Base-by-base conservation (phyloP, 2,888 invertebrate genomes). In the Hyles lineata region DNA sequence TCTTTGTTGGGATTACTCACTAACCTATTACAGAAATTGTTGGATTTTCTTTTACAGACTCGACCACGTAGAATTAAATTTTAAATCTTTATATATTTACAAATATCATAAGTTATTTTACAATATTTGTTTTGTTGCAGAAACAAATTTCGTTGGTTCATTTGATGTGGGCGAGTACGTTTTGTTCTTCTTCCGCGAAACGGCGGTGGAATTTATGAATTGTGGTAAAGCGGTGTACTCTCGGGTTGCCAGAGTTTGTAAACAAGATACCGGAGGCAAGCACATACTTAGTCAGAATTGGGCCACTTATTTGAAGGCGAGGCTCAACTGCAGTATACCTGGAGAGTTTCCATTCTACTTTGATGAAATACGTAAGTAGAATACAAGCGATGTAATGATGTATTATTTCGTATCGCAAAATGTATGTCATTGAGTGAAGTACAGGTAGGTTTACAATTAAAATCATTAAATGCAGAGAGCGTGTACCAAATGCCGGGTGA, bases 271-370 rank as follows among this genome's bases (percentile, higher is more conserved):
- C 61, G 96, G 96, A 25, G 96, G 96, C 74, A 95, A 96, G 84
- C 95, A 96, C 81, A 95, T 96, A 82, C 92, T 96, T 77, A 95
- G 93, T 82, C 96, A 96, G 84, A 96, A 96, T 85, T 96, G 96
- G 96, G 96, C 96, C 78, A 96, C 96, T 69, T 96, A 96, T 86
- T 89, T 96, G 78, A 96, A 96, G 89, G 96, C 96, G 32, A 91
- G 96, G 63, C 95, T 96, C 76, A 96, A 96, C 87, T 96, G 96
- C 86, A 96, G 96, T 80, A 95, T 96, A 85, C 96, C 97, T 58
- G 97, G 97, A 80, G 96, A 96, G 82, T 96, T 96, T 83, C 97
- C 97, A 0, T 97, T 97, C 90, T 96, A 97, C 89, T 97, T 97
- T 89, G 96, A 97, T 89, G 96, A 96, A 94, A 96, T 97, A 83